phyloP scores from a whole-genome alignment of 2,888 invertebrate species.

The Ischnus inquisitorius region DNA sequence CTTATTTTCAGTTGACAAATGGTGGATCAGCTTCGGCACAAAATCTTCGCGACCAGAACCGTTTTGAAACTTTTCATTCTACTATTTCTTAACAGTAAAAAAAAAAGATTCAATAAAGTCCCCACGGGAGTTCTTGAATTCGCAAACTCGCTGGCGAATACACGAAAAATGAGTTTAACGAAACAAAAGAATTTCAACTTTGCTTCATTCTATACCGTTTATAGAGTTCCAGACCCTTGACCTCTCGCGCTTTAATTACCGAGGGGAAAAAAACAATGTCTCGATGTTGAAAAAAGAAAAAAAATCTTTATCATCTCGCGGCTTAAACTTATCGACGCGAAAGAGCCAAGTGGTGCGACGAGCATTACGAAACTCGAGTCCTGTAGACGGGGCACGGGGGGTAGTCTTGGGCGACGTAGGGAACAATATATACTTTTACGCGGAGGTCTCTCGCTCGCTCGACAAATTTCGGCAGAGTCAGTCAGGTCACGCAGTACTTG shows the following conservation, averaged over 20 bases:
- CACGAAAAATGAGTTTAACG: constrained; percentile 1
- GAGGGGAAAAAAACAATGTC: constrained; percentile 56
- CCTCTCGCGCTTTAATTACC: constrained; percentile 27
- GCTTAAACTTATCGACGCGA: constrained; percentile 31
- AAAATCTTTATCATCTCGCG: constrained; percentile 39
- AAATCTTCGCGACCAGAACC: not conserved
- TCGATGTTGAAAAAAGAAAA: constrained; percentile 44
- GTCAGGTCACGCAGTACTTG: constrained; percentile 32
- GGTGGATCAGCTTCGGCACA: too few relatives aligned
- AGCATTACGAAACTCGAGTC: not conserved
- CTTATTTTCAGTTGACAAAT: too few relatives aligned
- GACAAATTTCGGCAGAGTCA: constrained; percentile 47
- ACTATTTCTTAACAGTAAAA: not conserved
- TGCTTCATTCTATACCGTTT: not conserved
- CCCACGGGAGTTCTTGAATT: not conserved
- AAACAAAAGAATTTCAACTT: constrained; percentile 35
- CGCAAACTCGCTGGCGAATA: not conserved
- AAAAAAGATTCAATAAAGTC: not conserved
- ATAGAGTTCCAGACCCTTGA: not conserved
- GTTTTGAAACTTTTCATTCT: not conserved
- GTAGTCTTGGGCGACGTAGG: constrained; percentile 9
- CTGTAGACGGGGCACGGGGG: not conserved
- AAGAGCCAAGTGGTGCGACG: not conserved
- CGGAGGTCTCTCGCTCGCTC: constrained; percentile 14
- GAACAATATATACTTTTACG: constrained; percentile 45